Percentiles rank a stretch among this genome's conserved stretches.
phyloP scores from a whole-genome alignment of 1,140 invertebrate genomes.

The Teleopsis dalmanni region DNA sequence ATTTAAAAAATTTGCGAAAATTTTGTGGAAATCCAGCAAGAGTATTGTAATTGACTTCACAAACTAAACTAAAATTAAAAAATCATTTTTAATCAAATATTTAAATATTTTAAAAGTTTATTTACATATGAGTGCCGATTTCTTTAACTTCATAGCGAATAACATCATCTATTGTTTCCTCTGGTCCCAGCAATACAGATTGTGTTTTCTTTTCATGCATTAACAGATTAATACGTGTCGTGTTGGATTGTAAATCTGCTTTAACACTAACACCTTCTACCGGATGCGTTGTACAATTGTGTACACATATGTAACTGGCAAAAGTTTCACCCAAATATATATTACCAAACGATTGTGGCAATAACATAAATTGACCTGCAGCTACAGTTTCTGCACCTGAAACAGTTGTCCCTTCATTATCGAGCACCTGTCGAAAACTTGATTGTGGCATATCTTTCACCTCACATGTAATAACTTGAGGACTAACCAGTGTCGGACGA shows the following conservation, averaged over 20 bases:
- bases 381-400: slow-evolving; percentile 73
- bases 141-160: slow-evolving; percentile 98
- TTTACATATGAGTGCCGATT: slow-evolving; percentile 91
- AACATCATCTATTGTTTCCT: slow-evolving; percentile 85
- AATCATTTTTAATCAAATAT: neutral
- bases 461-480: slow-evolving; percentile 73
- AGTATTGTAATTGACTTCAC: slow-evolving; percentile 86
- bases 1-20: slow-evolving; percentile 97
- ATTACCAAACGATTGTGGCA: slow-evolving; percentile 92
- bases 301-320: slow-evolving; percentile 93
- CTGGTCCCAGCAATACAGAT: slow-evolving; percentile 62
- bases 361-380: slow-evolving; percentile 77
- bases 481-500: slow-evolving; percentile 73
- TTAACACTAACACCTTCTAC: slow-evolving; percentile 78
- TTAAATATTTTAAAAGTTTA: slow-evolving; percentile 4
- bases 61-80: slow-evolving; percentile 70
- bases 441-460: slow-evolving; percentile 74
- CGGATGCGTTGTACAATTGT: slow-evolving; percentile 82
- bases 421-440: slow-evolving; percentile 65
- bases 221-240: slow-evolving; percentile 71
- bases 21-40: slow-evolving; percentile 61
- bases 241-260: slow-evolving; percentile 87
- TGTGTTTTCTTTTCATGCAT: slow-evolving; percentile 54
- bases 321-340: slow-evolving; percentile 88
- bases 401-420: slow-evolving; percentile 69